Percentiles rank a stretch among this genome's conserved stretches.
Conservation (phyloP, 1,140 invertebrate genomes). For the Scaptodrosophila lebanonensis region DNA sequence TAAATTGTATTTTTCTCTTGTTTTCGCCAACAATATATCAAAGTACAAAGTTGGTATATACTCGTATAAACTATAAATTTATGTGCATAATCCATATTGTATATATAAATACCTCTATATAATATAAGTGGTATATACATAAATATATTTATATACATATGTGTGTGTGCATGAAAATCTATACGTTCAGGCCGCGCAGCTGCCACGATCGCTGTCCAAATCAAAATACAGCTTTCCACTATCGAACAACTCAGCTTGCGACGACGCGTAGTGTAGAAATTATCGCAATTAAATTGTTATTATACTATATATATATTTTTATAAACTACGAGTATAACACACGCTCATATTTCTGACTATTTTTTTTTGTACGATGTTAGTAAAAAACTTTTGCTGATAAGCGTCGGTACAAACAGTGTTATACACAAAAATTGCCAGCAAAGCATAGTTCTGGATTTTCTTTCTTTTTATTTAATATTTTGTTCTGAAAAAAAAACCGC, state of each 20-base stretch:
- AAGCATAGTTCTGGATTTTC: too few species aligned
- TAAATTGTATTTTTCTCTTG: constrained; percentile 23
- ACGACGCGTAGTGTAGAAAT: constrained; percentile 56
- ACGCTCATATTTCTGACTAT: too few species aligned
- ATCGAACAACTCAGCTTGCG: too few species aligned
- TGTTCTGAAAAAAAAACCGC: too few species aligned
- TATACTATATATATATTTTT: constrained; percentile 13
- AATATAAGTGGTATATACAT: too few species aligned
- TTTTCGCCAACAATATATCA: too few species aligned
- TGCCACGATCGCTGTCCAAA: constrained; percentile 19
- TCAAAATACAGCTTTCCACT: constrained; percentile 22
- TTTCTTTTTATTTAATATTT: too few species aligned
- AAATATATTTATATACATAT: constrained; percentile 1
- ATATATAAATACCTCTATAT: constrained; percentile 8
- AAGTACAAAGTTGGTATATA: too few species aligned
- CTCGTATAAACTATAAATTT: constrained; percentile 23
- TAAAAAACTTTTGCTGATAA: too few species aligned
- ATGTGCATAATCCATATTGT: constrained; percentile 2
- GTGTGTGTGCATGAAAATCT: constrained; percentile 13
- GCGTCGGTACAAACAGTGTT: too few species aligned
- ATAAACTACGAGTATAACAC: too few species aligned
- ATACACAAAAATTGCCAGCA: too few species aligned
- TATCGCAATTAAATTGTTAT: constrained; percentile 60
- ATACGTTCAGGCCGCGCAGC: constrained; percentile 27
- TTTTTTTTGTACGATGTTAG: not conserved